Percentiles rank a stretch among this genome's conserved stretches.
Conservation (phyloP, 2,113 vertebrate genomes). For the Labeo rohita region DNA sequence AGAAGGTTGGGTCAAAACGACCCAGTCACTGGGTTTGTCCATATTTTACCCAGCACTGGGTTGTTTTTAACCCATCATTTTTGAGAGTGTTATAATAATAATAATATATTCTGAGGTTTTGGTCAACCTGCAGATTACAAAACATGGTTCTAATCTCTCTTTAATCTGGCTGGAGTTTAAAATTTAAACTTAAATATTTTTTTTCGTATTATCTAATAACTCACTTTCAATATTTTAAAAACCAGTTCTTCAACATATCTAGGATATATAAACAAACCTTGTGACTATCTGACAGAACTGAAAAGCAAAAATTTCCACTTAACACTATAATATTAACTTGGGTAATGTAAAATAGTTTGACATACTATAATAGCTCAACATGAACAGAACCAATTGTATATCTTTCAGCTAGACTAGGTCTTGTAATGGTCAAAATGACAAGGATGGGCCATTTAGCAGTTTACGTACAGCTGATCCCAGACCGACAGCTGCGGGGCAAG, state of each 20-base stretch:
- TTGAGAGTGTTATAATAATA: background rate
- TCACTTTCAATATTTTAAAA: background rate
- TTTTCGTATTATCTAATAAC: background rate
- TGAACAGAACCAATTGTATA: background rate
- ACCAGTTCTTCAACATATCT: background rate
- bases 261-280: background rate
- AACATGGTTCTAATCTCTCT: background rate
- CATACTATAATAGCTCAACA: background rate
- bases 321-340: background rate
- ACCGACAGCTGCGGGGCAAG: slow-evolving; percentile 64
- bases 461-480: slow-evolving; percentile 65
- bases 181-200: background rate
- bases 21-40: no score
- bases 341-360: no score
- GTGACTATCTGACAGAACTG: background rate
- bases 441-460: slow-evolving; percentile 47
- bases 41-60: no score
- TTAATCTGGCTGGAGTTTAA: background rate
- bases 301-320: background rate
- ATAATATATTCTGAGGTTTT: background rate
- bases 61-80: no score
- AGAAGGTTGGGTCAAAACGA: no score
- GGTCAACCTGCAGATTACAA: background rate
- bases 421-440: slow-evolving; percentile 23
- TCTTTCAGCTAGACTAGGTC: background rate